Base-by-base conservation (phyloP, 2,888 invertebrate genomes). In the Drosophila barbarae region DNA sequence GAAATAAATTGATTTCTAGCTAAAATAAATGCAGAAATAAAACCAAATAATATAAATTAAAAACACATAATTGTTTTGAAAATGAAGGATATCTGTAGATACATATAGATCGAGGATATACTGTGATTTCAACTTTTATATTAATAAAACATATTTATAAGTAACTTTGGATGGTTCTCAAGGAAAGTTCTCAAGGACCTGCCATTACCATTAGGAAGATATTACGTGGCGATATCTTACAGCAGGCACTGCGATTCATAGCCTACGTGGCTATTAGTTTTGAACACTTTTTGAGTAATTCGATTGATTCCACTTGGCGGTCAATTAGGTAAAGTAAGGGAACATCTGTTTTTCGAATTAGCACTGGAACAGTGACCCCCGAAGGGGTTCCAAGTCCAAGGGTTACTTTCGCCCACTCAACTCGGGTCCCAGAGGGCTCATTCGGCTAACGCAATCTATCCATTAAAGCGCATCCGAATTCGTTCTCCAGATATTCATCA, bases 401-500 rank as follows among this genome's bases (percentile, higher is more conserved):
- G 34, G 30, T 42, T n/a, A 39, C 41, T n/a, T 26, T 30, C 18
- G 30, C 34, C 61, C 32, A 59, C 47, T 59, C 39, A 60, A 35
- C 35, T 35, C 30, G 10, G 42, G 63, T 63, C 63, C 63, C 63
- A 38, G 51, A 44, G 63, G 63, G 21, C 63, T 63, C 44, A 26
- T 63, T 63, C 42, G 32, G 32, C 63, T 44, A 63, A 63, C 51
- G 63, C 63, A 51, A 63, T 63, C 44, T 63, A 63, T 38, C 63
- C 63, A 64, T 64, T 64, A 53, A 64, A 64, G 64, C 52, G 64
- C 38, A 63, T 68, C 49, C 53, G 50, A 52, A 54, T 32, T 41
- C 51, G 54, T 58, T 72, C 53, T n/a, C 9, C 58, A 71, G 72
- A 74, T 77, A 80, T 80, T 76, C 76, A 76, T 84, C 79, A 84